Evolutionary conservation across 2,888 invertebrate genomes (phyloP).

Genomic region (Nomada fabriciana): DNA sequence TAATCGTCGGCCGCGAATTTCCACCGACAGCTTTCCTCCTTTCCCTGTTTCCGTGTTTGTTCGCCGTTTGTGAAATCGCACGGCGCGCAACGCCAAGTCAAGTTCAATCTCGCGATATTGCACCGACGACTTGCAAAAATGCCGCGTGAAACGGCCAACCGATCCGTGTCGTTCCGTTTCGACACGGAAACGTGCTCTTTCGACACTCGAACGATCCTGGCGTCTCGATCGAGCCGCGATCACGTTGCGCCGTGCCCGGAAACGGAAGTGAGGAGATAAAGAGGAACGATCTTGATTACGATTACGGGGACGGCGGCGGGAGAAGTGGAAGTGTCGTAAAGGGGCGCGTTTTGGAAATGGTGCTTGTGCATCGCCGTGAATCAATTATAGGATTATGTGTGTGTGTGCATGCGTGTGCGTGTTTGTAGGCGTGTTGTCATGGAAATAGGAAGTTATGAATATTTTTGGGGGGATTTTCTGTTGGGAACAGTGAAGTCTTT

Average conservation of each 20-base stretch:
- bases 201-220: conserved; percentile 24
- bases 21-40: conserved; percentile 31
- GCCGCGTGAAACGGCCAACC: conserved; percentile 35
- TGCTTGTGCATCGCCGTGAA: no score
- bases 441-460: no score
- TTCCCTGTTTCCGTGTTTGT: conserved; percentile 32
- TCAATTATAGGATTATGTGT: no score
- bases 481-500: no score
- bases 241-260: conserved; percentile 21
- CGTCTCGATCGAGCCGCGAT: conserved; percentile 7
- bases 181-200: conserved; percentile 31
- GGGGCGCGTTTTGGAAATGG: background rate
- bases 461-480: no score
- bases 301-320: no score
- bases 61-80: conserved; percentile 3
- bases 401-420: no score
- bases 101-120: conserved; percentile 41
- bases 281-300: conserved; percentile 2
- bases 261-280: conserved; percentile 10
- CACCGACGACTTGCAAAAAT: background rate
- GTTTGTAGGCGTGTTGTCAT: no score
- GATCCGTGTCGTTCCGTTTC: conserved; percentile 57
- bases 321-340: conserved; percentile 3
- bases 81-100: conserved; percentile 24
- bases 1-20: conserved; percentile 43